These are phyloP conservation scores for Deilephila elpenor DNA, from an alignment of 2,888 invertebrate species.

Conservation along the genomic window DNA sequence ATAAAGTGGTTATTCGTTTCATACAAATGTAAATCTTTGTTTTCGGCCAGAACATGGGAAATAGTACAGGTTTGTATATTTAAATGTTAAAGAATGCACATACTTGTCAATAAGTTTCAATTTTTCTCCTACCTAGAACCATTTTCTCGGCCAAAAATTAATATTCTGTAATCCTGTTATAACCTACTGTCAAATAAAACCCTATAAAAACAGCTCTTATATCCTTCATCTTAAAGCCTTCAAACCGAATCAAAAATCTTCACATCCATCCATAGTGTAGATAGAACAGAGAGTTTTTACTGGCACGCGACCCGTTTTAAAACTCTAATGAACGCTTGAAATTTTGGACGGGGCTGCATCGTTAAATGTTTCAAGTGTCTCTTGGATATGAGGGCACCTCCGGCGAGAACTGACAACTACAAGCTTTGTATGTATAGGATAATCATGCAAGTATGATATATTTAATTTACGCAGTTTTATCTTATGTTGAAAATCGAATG, in stretches of 20 bases:
- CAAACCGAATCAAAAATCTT: neutral
- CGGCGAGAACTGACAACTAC: neutral
- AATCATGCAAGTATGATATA: too few species aligned
- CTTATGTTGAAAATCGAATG: too few species aligned
- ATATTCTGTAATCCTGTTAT: too few species aligned
- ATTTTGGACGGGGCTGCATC: conserved; percentile 40
- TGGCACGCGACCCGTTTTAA: conserved; percentile 40
- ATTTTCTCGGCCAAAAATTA: too few species aligned
- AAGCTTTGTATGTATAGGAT: too few species aligned
- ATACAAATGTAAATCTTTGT: neutral
- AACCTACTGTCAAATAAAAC: too few species aligned
- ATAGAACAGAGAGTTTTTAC: conserved; percentile 21
- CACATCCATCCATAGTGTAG: neutral
- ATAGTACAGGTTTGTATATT: too few species aligned
- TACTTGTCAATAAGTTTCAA: too few species aligned
- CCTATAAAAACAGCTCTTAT: neutral
- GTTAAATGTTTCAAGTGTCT: conserved; percentile 54
- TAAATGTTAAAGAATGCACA: too few species aligned
- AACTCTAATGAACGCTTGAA: conserved; percentile 49
- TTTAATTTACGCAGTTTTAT: too few species aligned
- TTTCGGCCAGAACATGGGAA: too few species aligned
- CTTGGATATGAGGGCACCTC: conserved; percentile 11
- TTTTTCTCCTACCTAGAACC: too few species aligned
- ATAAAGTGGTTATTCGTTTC: neutral
- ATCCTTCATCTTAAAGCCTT: neutral